Conservation (phyloP, 2,888 invertebrate genomes). For the Scaptomyza cyrtandrae region DNA sequence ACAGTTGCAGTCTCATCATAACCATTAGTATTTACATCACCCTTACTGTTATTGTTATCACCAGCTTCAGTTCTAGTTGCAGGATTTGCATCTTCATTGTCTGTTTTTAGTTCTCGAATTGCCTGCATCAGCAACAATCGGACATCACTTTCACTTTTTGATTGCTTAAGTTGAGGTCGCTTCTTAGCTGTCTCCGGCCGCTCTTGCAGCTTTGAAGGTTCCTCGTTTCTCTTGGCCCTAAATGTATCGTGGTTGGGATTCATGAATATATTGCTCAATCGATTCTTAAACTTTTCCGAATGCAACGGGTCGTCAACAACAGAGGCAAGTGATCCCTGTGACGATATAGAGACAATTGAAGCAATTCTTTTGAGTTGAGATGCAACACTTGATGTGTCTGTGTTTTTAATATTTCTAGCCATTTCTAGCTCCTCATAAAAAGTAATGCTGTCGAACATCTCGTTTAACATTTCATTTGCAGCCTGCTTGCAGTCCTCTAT, state of each 20-base stretch:
- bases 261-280: slow-evolving; percentile 74
- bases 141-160: slow-evolving; percentile 82
- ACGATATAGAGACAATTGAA: slow-evolving; percentile 37
- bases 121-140: slow-evolving; percentile 64
- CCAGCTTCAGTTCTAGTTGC: neutral
- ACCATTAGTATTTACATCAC: slow-evolving; percentile 2
- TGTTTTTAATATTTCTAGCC: slow-evolving; percentile 5
- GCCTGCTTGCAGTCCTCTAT: slow-evolving; percentile 55
- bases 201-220: neutral
- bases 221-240: slow-evolving; percentile 36
- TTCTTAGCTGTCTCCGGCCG: slow-evolving; percentile 1
- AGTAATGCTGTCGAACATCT: slow-evolving; percentile 68
- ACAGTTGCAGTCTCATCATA: slow-evolving; percentile 14
- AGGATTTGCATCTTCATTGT: slow-evolving; percentile 41
- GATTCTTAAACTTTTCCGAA: slow-evolving; percentile 78
- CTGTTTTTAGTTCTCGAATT: slow-evolving; percentile 68
- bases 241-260: slow-evolving; percentile 35
- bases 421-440: slow-evolving; percentile 61
- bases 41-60: slow-evolving; percentile 14
- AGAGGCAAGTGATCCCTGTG: slow-evolving; percentile 58
- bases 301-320: slow-evolving; percentile 73
- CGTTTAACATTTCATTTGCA: slow-evolving; percentile 68
- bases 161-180: slow-evolving; percentile 70
- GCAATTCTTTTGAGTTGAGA: slow-evolving; percentile 23
- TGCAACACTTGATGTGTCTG: neutral